Evolutionary conservation across 92 coral and sea anemone genomes (phyloP), one percentile per base, ranked within the genome.

Genomic region (Porites evermanni): DNA sequence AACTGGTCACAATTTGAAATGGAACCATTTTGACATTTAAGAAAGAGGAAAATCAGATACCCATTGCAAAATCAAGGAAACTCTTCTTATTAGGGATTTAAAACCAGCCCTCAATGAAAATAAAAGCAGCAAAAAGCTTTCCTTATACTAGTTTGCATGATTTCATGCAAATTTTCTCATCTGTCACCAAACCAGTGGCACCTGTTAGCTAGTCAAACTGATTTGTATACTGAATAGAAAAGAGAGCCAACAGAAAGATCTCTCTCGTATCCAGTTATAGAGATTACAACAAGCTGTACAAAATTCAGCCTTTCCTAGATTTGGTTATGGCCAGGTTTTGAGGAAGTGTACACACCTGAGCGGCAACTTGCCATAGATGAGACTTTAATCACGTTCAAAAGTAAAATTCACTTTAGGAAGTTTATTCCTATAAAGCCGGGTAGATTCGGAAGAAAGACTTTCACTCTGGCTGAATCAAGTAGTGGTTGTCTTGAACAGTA

Each of bases 171-270:
- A 26, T 26, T 26, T 26, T 26, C 32, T 26, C 32, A 26, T 26
- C 32, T 26, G 32, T 26, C 32, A 26, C 32, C 32, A 26, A 26
- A 26, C 32, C 32, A 26, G 32, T 26, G 75, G 82, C 76, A 85
- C 21, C 77, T 77, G 77, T 26, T 85, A 71, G 83, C 74, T 84
- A 24, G 53, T 21, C 88, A 84, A 50, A 84, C 75, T 64, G 74
- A 76, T 70, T 75, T 75, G 23, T 67, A 85, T 67, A 78, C 89
- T 76, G 67, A 58, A 77, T 83, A 75, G 88, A 71, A 85, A 29
- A 78, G 89, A 67, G 83, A 76, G 58, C 76, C 67, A 51, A 24
- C 17, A 66, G 81, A 84, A 67, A 56, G 83, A n/a, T 75, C 81
- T 67, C 59, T 56, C 4, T 76, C 76, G 88, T 58, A 75, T 75